phyloP scores from a whole-genome alignment of 2,888 invertebrate genomes.

The Bombylius major region DNA sequence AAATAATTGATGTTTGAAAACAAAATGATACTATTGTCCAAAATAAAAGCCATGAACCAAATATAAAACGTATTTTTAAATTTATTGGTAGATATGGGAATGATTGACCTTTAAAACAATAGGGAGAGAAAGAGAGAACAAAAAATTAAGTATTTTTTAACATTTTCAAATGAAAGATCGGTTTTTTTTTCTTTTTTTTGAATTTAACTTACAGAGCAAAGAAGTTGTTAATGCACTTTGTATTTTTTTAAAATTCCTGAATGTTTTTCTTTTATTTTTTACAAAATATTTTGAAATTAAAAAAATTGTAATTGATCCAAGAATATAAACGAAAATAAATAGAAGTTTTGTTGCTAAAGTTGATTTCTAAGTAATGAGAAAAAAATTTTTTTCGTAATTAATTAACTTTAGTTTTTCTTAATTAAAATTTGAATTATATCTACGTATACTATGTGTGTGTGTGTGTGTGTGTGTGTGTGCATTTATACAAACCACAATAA shows the following conservation, averaged over 20 bases:
- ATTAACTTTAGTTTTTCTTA: too few species aligned
- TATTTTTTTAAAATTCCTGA: neutral
- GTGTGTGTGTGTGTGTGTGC: too few species aligned
- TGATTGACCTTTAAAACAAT: conserved; percentile 2
- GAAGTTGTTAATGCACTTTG: neutral
- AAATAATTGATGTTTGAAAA: conserved; percentile 8
- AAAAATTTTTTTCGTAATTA: neutral
- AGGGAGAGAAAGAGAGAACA: too few species aligned
- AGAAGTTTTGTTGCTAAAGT: neutral
- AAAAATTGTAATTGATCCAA: neutral
- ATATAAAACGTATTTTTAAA: conserved; percentile 5
- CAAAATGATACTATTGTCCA: conserved; percentile 6
- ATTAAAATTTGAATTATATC: too few species aligned
- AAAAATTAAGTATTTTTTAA: too few species aligned
- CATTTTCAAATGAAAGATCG: too few species aligned
- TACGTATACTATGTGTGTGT: too few species aligned
- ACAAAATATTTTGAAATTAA: neutral
- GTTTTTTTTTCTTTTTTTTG: too few species aligned
- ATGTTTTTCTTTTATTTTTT: neutral
- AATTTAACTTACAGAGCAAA: conserved; percentile 4
- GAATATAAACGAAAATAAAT: conserved; percentile 3
- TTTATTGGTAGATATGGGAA: neutral
- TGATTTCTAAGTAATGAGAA: neutral
- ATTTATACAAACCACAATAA: neutral
- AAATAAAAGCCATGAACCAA: conserved; percentile 8